These are phyloP conservation scores for Margarornis squamiger DNA, from an alignment of 2,797 vertebrate species.

Conservation along the genomic window DNA sequence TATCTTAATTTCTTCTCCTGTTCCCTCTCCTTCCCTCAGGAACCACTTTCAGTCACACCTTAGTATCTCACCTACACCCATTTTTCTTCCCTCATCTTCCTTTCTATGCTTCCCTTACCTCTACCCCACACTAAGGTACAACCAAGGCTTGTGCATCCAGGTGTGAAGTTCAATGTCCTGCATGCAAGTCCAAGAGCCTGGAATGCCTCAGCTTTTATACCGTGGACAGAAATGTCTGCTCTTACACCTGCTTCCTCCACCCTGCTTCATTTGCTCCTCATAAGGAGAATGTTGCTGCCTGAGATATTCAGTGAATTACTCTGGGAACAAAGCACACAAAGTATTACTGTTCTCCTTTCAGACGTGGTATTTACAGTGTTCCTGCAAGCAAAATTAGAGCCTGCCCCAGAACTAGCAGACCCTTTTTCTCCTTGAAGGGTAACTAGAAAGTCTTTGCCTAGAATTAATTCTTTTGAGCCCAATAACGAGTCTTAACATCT, in stretches of 20 bases:
- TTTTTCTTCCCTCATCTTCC: neutral
- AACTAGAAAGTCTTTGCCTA: conserved; percentile 14
- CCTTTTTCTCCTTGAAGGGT: conserved; percentile 2
- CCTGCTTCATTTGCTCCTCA: neutral
- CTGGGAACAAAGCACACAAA: neutral
- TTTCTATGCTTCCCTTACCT: neutral
- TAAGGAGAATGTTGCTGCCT: neutral
- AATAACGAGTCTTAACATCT: neutral
- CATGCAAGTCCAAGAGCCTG: neutral
- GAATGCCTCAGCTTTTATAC: neutral
- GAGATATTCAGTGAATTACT: neutral
- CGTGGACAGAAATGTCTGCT: neutral
- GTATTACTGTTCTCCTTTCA: neutral
- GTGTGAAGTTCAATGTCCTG: neutral
- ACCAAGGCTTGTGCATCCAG: neutral
- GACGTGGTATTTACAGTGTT: neutral
- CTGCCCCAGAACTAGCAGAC: neutral
- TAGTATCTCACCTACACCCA: neutral
- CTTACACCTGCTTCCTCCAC: neutral
- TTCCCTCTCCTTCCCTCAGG: neutral
- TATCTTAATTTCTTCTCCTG: neutral
- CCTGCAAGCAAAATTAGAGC: neutral
- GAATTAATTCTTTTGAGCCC: neutral
- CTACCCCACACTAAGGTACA: neutral
- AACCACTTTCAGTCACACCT: neutral